Percentiles rank a stretch among this genome's conserved stretches.
phyloP scores from a whole-genome alignment of 2,888 invertebrate species.

The Drosophila mulleri region DNA sequence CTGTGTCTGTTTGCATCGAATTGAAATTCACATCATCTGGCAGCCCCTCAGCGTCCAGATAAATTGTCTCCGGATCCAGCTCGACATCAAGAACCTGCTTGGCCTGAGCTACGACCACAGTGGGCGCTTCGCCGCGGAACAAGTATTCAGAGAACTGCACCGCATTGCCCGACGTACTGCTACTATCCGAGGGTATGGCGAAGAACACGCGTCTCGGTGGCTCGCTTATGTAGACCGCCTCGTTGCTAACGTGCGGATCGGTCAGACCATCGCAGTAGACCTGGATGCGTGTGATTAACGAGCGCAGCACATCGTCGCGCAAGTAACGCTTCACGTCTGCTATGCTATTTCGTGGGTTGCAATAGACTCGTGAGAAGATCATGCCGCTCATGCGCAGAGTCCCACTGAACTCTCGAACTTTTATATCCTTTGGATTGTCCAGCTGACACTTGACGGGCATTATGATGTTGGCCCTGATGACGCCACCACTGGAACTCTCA shows the following conservation, averaged over 20 bases:
- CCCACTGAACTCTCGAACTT: conserved; percentile 80
- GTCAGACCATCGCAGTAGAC: conserved; percentile 97
- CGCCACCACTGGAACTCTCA: conserved; percentile 31
- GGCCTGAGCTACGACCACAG: conserved; percentile 92
- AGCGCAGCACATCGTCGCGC: conserved; percentile 93
- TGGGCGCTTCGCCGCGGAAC: conserved; percentile 95
- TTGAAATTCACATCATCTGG: conserved; percentile 88
- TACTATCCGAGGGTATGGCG: conserved; percentile 87
- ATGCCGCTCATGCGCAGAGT: conserved; percentile 82
- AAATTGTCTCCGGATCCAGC: conserved; percentile 89
- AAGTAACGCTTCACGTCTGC: conserved; percentile 90
- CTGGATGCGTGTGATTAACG: conserved; percentile 93
- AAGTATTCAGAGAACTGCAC: conserved; percentile 95
- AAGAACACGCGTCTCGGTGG: conserved; percentile 94
- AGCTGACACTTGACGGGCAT: conserved; percentile 88
- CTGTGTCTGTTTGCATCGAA: conserved; percentile 32
- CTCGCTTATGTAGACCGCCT: conserved; percentile 90
- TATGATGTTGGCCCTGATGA: conserved; percentile 88
- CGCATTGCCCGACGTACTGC: conserved; percentile 11
- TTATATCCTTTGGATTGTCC: conserved; percentile 58
- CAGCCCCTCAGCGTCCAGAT: conserved; percentile 91
- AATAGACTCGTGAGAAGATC: conserved; percentile 88
- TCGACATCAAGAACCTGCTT: conserved; percentile 92
- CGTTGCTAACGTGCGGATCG: conserved; percentile 78
- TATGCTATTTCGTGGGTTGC: conserved; percentile 91